A percentile compares a stretch with the other conserved stretches of the same genome.
Evolutionary conservation across 2,888 invertebrate genomes (phyloP).

Genomic region (Aspidapion aeneum): DNA sequence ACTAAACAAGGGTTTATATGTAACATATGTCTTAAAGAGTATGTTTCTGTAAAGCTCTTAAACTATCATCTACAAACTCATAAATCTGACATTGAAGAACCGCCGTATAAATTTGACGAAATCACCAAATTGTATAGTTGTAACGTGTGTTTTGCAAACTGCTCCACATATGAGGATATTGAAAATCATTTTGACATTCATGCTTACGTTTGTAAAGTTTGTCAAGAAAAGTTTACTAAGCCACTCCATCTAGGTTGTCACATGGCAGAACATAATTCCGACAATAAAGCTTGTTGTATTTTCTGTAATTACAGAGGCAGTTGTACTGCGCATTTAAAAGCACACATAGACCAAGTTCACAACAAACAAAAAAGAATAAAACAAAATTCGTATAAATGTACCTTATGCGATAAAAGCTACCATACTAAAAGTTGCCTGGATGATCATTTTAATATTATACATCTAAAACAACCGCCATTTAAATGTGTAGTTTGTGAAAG

Average conservation of each 20-base stretch:
- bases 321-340: slow-evolving; percentile 34
- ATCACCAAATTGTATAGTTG: slow-evolving; percentile 10
- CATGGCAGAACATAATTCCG: slow-evolving; percentile 37
- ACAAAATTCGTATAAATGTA: slow-evolving; percentile 23
- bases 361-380: slow-evolving; percentile 27
- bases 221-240: slow-evolving; percentile 37
- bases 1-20: neutral
- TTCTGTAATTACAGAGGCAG: slow-evolving; percentile 37
- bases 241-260: slow-evolving; percentile 42
- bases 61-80: slow-evolving; percentile 22
- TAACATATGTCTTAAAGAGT: neutral
- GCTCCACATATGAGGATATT: slow-evolving; percentile 5
- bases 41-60: slow-evolving; percentile 10
- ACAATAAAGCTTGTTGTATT: slow-evolving; percentile 38
- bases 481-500: slow-evolving; percentile 49
- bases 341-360: slow-evolving; percentile 41
- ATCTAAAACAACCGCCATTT: slow-evolving; percentile 45
- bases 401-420: slow-evolving; percentile 21
- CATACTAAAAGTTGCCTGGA: slow-evolving; percentile 17
- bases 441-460: slow-evolving; percentile 27
- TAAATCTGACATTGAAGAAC: slow-evolving; percentile 1
- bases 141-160: slow-evolving; percentile 13
- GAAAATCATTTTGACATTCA: slow-evolving; percentile 14
- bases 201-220: slow-evolving; percentile 47
- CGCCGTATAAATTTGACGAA: slow-evolving; percentile 9